These are phyloP conservation scores for Sphecodes monilicornis DNA, from an alignment of 2,888 invertebrate species.

Conservation along the genomic window DNA sequence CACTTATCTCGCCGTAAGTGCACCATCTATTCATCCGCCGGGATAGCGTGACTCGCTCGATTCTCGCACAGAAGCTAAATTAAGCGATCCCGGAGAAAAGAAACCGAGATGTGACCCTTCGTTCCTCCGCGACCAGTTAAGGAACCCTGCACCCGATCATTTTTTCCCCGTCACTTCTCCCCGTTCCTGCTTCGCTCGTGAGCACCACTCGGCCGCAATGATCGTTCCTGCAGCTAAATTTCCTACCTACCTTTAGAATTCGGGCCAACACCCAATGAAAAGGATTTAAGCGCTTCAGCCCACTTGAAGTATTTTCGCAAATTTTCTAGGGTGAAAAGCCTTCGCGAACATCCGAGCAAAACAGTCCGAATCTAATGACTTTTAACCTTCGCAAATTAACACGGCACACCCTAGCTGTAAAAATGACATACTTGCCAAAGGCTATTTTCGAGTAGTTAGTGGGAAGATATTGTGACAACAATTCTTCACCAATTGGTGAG, in stretches of 20 bases:
- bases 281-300: neutral
- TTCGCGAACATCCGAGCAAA: neutral
- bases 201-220: slow-evolving; percentile 11
- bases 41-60: slow-evolving; percentile 72
- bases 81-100: slow-evolving; percentile 67
- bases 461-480: too few relatives aligned
- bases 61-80: slow-evolving; percentile 69
- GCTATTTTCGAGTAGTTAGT: too few relatives aligned
- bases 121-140: slow-evolving; percentile 62
- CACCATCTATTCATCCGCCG: slow-evolving; percentile 74
- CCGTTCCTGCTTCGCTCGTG: neutral
- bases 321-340: neutral
- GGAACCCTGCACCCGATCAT: slow-evolving; percentile 56
- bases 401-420: neutral
- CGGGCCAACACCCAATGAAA: slow-evolving; percentile 3
- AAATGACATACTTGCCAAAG: too few relatives aligned
- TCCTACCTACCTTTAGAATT: slow-evolving; percentile 18
- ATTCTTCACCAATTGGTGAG: too few relatives aligned
- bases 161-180: slow-evolving; percentile 58
- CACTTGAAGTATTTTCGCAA: neutral
- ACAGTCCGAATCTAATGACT: neutral
- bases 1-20: slow-evolving; percentile 79
- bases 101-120: slow-evolving; percentile 60
- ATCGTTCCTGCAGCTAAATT: slow-evolving; percentile 29
- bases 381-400: neutral